Evolutionary conservation across 2,888 invertebrate genomes (phyloP).

Genomic region (Cremastinae sp.): DNA sequence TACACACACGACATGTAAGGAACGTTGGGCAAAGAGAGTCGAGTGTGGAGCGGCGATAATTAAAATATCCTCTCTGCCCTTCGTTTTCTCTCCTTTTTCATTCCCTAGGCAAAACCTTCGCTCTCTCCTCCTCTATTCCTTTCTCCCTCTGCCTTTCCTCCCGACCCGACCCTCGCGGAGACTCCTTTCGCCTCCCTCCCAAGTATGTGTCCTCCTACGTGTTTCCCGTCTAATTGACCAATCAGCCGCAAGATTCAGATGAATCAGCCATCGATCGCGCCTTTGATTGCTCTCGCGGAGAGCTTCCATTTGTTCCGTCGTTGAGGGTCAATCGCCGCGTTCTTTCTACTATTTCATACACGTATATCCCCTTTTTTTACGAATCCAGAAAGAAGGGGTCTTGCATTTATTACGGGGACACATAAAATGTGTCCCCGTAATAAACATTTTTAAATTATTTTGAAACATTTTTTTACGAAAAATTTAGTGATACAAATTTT

Average conservation of each 20-base stretch:
- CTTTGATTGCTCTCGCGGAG: constrained; percentile 73
- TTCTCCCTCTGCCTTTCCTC: constrained; percentile 30
- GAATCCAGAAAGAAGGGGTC: constrained; percentile 11
- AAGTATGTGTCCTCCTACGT: constrained; percentile 76
- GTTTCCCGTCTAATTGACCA: constrained; percentile 79
- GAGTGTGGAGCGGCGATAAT: constrained; percentile 74
- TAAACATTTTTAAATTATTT: no score
- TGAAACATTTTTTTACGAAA: no score
- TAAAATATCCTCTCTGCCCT: constrained; percentile 75
- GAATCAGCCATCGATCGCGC: constrained; percentile 77
- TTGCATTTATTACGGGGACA: constrained; percentile 21
- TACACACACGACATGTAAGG: constrained; percentile 13
- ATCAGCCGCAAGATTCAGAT: constrained; percentile 78
- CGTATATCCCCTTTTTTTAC: neutral
- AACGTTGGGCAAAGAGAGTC: constrained; percentile 62
- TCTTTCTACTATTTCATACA: constrained; percentile 36
- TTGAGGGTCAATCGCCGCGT: constrained; percentile 49
- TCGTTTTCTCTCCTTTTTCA: constrained; percentile 23
- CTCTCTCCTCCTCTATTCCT: constrained; percentile 51
- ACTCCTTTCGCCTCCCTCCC: constrained; percentile 26
- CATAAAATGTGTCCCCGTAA: no score
- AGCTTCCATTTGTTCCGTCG: constrained; percentile 59
- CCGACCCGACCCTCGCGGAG: constrained; percentile 57
- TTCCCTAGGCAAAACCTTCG: constrained; percentile 64
- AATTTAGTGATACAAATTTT: no score